phyloP scores from a whole-genome alignment of 2,113 vertebrate species.

The Hippocampus mohnikei region DNA sequence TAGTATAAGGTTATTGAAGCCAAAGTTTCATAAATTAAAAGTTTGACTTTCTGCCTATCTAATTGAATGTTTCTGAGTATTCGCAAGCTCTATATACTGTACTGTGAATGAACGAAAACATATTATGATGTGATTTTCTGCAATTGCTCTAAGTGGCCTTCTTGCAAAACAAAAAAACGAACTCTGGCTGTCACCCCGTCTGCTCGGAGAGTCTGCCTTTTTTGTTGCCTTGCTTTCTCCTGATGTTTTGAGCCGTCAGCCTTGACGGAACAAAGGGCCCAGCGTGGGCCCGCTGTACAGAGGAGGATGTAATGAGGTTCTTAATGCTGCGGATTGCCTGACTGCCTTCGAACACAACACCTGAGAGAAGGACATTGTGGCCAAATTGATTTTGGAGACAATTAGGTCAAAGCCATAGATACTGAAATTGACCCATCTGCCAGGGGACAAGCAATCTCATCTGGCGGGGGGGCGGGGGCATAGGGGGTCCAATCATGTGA shows the following conservation, averaged over 20 bases:
- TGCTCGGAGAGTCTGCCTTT: slow-evolving; percentile 1
- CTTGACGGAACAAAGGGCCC: slow-evolving; percentile 13
- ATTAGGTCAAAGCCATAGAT: slow-evolving; percentile 15
- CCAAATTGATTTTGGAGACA: slow-evolving; percentile 16
- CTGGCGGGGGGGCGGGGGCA: not conserved
- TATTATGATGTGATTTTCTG: no score
- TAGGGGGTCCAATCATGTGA: not conserved
- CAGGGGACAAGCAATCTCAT: slow-evolving; percentile 11
- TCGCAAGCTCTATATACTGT: not conserved
- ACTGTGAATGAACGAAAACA: no score
- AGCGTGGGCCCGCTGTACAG: slow-evolving; percentile 2
- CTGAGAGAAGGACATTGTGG: slow-evolving; percentile 15
- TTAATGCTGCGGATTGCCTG: slow-evolving; percentile 11
- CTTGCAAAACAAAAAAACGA: not conserved
- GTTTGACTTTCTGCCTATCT: no score
- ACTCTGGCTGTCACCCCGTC: not conserved
- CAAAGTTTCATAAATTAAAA: no score
- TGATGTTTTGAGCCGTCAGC: slow-evolving; percentile 7
- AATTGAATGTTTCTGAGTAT: no score
- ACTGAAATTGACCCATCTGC: slow-evolving; percentile 10
- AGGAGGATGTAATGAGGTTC: slow-evolving; percentile 8
- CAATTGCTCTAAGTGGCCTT: not conserved
- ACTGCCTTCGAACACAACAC: slow-evolving; percentile 12
- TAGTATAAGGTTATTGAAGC: no score
- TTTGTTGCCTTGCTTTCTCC: not conserved